These are phyloP conservation scores for Montipora efflorescens DNA, from an alignment of 64 coral and sea anemone genomes.

Conservation along the genomic window DNA sequence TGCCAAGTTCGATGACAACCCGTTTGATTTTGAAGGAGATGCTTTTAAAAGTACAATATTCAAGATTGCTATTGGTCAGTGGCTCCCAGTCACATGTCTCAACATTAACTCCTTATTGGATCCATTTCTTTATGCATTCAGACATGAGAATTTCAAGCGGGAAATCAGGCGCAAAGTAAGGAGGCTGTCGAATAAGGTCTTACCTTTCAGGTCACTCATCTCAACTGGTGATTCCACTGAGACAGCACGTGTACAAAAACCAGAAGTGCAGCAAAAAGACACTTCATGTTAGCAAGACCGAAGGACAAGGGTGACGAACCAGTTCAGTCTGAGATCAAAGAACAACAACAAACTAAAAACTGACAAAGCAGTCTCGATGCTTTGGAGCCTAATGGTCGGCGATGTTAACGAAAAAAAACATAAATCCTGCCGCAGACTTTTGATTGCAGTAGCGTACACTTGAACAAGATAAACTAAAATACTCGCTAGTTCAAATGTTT, in stretches of 20 bases:
- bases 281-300: not conserved
- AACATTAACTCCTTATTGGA: constrained; percentile 86
- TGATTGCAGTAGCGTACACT: no score
- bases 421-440: no score
- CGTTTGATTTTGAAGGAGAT: constrained; percentile 75
- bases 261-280: not conserved
- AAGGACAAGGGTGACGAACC: not conserved
- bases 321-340: not conserved
- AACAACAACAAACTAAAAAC: not conserved
- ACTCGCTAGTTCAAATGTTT: no score
- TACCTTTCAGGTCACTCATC: not conserved
- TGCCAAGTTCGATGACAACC: constrained; percentile 58
- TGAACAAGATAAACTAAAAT: no score
- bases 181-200: constrained; percentile 8
- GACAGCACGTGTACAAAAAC: not conserved
- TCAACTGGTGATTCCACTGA: not conserved
- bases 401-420: no score
- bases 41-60: constrained; percentile 75
- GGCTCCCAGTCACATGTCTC: constrained; percentile 92
- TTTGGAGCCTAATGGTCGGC: no score
- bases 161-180: constrained; percentile 24
- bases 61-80: constrained; percentile 90
- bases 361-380: no score
- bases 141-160: constrained; percentile 70
- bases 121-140: constrained; percentile 79